Percentiles rank a stretch among this genome's conserved stretches.
These are phyloP conservation scores for Cinara cedri DNA, from an alignment of 2,888 invertebrate genomes.

Conservation along the genomic window DNA sequence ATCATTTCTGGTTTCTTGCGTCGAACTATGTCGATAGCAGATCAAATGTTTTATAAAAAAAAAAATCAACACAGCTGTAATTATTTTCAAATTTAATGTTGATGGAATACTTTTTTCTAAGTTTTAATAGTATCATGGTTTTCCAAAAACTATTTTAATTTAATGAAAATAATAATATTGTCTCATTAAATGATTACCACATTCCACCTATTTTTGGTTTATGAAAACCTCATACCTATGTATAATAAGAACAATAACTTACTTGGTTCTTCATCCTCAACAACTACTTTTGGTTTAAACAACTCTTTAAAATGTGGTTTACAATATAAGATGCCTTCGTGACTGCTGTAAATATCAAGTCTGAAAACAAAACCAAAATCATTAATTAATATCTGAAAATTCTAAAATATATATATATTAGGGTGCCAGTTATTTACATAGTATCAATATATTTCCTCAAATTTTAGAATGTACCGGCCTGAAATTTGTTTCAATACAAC, in stretches of 20 bases:
- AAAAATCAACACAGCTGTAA: constrained; percentile 39
- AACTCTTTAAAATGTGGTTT: constrained; percentile 91
- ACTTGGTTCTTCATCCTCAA: constrained; percentile 72
- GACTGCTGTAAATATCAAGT: constrained; percentile 90
- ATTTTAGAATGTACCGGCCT: no score
- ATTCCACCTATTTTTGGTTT: neutral
- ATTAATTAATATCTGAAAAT: constrained; percentile 1
- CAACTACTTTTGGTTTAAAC: constrained; percentile 87
- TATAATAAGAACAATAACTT: constrained; percentile 63
- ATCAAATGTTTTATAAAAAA: constrained; percentile 37
- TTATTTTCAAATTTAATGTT: constrained; percentile 27
- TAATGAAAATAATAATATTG: neutral
- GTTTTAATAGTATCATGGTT: constrained; percentile 1
- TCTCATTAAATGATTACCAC: constrained; percentile 21
- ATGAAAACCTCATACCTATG: neutral
- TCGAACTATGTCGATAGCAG: constrained; percentile 65
- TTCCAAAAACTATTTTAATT: constrained; percentile 1
- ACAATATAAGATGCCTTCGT: constrained; percentile 88
- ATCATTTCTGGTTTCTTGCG: constrained; percentile 84
- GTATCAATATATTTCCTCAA: no score
- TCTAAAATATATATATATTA: constrained; percentile 28
- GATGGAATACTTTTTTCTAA: neutral
- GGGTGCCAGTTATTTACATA: no score
- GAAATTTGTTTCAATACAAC: no score
- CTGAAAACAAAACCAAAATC: constrained; percentile 65